A percentile compares a stretch with the other conserved stretches of the same genome.
phyloP scores from a whole-genome alignment of 2,888 invertebrate genomes.

The Pantelozetes paolii region DNA sequence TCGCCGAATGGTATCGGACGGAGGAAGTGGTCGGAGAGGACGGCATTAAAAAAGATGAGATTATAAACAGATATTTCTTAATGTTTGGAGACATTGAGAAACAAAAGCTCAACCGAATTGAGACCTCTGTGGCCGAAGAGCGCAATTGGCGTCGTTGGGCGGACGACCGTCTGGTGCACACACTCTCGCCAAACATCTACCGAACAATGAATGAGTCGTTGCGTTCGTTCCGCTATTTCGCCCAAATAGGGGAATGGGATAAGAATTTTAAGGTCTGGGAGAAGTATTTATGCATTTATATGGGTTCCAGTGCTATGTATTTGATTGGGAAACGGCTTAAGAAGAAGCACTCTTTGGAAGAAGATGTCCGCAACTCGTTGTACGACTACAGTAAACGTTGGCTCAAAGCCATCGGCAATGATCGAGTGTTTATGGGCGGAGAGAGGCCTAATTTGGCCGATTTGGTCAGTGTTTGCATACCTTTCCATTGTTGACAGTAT shows the following conservation, averaged over 20 bases:
- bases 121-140: conserved; percentile 61
- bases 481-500: not conserved
- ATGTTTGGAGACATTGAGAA: conserved; percentile 64
- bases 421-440: conserved; percentile 79
- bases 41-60: conserved; percentile 64
- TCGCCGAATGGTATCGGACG: conserved; percentile 39
- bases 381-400: conserved; percentile 83
- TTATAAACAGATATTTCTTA: conserved; percentile 80
- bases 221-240: conserved; percentile 91
- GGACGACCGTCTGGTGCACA: conserved; percentile 82
- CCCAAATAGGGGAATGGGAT: conserved; percentile 86
- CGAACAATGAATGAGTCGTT: conserved; percentile 75
- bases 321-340: conserved; percentile 81
- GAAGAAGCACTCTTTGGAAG: conserved; percentile 74
- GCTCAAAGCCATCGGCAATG: conserved; percentile 63
- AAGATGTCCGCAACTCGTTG: conserved; percentile 81
- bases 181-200: conserved; percentile 94
- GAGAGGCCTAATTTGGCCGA: conserved; percentile 81
- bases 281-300: conserved; percentile 76
- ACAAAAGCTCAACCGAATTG: conserved; percentile 28
- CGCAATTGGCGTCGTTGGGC: conserved; percentile 94
- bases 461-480: conserved; percentile 54
- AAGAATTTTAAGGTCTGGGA: conserved; percentile 81
- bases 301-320: conserved; percentile 92
- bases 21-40: conserved; percentile 26